phyloP scores from a whole-genome alignment of 2,888 invertebrate species.

The Cosmia trapezina region DNA sequence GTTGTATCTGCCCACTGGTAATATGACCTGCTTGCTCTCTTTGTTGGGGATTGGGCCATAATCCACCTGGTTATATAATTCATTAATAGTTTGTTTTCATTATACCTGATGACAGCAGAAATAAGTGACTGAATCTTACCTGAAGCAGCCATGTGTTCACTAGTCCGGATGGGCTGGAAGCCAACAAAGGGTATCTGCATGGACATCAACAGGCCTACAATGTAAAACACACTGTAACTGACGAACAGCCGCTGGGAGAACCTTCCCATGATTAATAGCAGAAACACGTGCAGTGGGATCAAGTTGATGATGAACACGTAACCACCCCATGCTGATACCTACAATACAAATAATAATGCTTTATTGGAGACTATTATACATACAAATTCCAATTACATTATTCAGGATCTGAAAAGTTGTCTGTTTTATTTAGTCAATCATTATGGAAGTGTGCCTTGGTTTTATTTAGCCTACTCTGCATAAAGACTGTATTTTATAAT shows the following conservation, averaged over 20 bases:
- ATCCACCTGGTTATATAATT: too few species aligned
- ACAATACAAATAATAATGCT: slow-evolving; percentile 58
- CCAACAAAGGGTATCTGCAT: slow-evolving; percentile 99
- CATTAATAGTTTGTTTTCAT: background rate
- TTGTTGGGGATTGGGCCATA: background rate
- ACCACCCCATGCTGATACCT: slow-evolving; percentile 99
- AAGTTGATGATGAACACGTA: slow-evolving; percentile 99
- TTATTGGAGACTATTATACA: background rate
- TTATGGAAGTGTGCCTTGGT: background rate
- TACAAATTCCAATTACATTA: background rate
- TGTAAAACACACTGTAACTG: slow-evolving; percentile 99
- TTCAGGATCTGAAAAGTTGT: background rate
- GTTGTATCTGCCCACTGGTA: background rate
- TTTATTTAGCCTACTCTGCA: background rate
- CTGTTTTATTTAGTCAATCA: slow-evolving; percentile 5
- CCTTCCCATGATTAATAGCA: slow-evolving; percentile 97
- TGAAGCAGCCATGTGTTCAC: slow-evolving; percentile 99
- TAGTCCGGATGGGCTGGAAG: slow-evolving; percentile 99
- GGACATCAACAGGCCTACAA: slow-evolving; percentile 97
- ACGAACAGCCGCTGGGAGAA: slow-evolving; percentile 97
- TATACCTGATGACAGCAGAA: background rate
- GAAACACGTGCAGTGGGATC: slow-evolving; percentile 99
- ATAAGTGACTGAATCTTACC: slow-evolving; percentile 85
- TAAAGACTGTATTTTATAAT: background rate
- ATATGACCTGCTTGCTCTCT: background rate